Conservation (phyloP, 2,113 vertebrate genomes). For the Aleadryas rufinucha region DNA sequence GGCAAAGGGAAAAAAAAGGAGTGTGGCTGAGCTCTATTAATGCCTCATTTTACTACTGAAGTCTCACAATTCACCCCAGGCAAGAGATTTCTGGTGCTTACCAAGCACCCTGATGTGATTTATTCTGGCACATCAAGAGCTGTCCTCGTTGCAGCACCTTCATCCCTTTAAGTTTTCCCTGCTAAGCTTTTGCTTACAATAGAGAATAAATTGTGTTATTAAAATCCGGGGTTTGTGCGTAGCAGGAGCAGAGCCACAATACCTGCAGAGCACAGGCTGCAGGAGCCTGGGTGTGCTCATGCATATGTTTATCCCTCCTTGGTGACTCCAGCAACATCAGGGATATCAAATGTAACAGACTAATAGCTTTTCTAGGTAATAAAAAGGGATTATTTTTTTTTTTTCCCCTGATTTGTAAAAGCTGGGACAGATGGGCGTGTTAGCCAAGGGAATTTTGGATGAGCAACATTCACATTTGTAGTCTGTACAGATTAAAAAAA, state of each 20-base stretch:
- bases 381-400: not conserved
- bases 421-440: not conserved
- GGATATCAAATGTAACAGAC: not conserved
- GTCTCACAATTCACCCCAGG: not conserved
- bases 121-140: slow-evolving; percentile 19
- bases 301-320: not conserved
- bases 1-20: not conserved
- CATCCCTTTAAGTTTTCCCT: not conserved
- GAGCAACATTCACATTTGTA: not conserved
- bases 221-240: not conserved
- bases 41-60: slow-evolving; percentile 13
- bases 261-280: not conserved
- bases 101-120: slow-evolving; percentile 28
- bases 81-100: slow-evolving; percentile 16
- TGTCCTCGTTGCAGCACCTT: not conserved
- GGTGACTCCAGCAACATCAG: not conserved
- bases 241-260: not conserved
- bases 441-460: not conserved
- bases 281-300: not conserved
- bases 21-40: not conserved
- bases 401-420: not conserved
- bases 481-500: not conserved
- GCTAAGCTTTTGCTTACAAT: not conserved
- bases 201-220: not conserved
- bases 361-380: not conserved